Conservation (phyloP, 92 coral and sea anemone genomes). For the Porites rus region DNA sequence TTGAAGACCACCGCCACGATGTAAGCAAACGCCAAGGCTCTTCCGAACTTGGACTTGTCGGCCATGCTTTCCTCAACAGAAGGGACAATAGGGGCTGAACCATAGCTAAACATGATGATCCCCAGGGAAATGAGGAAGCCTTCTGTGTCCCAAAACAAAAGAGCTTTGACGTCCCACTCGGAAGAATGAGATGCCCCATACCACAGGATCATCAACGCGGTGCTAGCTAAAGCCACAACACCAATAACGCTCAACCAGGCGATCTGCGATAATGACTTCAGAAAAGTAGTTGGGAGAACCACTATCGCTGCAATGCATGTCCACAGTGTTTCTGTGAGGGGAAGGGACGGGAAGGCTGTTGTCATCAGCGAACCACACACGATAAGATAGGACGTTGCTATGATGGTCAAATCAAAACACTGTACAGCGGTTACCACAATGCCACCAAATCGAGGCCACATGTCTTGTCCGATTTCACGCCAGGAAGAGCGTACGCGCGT, state of each 20-base stretch:
- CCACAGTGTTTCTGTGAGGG: conserved; percentile 50
- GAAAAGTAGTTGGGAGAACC: conserved; percentile 65
- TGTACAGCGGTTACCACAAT: conserved; percentile 35
- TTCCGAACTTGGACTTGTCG: conserved; percentile 49
- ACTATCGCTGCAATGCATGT: conserved; percentile 43
- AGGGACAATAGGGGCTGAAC: conserved; percentile 48
- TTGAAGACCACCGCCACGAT: conserved; percentile 43
- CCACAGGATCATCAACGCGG: conserved; percentile 29
- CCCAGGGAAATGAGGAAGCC: conserved; percentile 51
- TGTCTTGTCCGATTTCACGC: conserved; percentile 60
- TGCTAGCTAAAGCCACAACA: conserved; percentile 41
- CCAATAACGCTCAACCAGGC: conserved; percentile 76
- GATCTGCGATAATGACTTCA: conserved; percentile 53
- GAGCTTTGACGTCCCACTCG: conserved; percentile 33
- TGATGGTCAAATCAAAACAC: conserved; percentile 35
- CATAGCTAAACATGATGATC: conserved; percentile 62
- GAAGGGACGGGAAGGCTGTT: conserved; percentile 35
- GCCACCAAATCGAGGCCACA: conserved; percentile 67
- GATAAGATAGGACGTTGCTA: conserved; percentile 56
- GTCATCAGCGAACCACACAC: conserved; percentile 67
- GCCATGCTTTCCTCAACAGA: conserved; percentile 63
- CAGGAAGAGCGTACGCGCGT: conserved; percentile 58
- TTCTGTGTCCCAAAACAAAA: conserved; percentile 64
- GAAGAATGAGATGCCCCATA: conserved; percentile 40
- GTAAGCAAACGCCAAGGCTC: conserved; percentile 48